phyloP scores from a whole-genome alignment of 2,797 vertebrate species.

The Potorous gilbertii region DNA sequence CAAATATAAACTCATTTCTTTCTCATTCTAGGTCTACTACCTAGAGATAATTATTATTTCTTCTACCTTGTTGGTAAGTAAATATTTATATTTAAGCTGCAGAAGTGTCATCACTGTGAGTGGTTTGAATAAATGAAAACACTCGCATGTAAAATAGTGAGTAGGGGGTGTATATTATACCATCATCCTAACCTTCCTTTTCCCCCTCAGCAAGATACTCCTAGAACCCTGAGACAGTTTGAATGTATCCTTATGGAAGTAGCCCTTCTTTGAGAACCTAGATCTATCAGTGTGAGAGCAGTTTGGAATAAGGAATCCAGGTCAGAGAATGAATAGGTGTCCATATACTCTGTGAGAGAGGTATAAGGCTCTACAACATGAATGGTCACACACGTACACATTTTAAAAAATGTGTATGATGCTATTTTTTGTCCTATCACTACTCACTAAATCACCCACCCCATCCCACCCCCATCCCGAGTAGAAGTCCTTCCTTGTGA shows the following conservation, averaged over 20 bases:
- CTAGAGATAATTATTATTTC: background rate
- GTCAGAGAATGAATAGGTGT: background rate
- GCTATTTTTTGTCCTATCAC: background rate
- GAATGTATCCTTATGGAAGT: background rate
- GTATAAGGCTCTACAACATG: background rate
- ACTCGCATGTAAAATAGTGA: background rate
- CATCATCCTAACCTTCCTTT: background rate
- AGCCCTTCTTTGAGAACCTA: background rate
- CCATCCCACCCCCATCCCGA: background rate
- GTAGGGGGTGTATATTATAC: background rate
- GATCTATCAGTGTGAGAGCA: background rate
- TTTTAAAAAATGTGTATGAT: background rate
- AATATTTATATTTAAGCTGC: background rate
- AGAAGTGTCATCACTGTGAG: background rate
- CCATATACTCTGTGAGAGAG: background rate
- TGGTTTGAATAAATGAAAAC: background rate
- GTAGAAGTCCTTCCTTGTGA: background rate
- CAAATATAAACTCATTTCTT: background rate
- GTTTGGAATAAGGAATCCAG: background rate
- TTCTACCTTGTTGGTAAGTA: background rate
- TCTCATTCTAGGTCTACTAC: background rate
- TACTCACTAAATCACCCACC: background rate
- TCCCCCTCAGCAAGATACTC: background rate
- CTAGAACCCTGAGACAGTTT: background rate
- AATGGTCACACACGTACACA: background rate